phyloP scores from a whole-genome alignment of 2,797 vertebrate species.

The Simalia tracyae region DNA sequence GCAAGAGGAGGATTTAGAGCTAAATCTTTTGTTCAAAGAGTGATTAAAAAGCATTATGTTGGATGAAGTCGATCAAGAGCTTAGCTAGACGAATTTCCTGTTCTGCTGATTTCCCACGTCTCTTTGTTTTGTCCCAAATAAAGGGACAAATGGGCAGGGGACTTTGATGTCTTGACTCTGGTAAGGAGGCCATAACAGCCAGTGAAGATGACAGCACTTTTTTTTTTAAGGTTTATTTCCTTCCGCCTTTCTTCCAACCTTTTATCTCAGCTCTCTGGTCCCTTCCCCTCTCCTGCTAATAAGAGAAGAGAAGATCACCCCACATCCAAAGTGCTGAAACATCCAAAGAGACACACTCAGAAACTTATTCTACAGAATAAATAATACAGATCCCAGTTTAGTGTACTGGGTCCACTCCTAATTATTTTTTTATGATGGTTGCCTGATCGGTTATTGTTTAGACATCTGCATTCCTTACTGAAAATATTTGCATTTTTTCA shows the following conservation, averaged over 20 bases:
- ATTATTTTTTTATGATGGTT: too few relatives aligned
- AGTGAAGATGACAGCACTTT: not conserved
- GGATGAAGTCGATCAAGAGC: conserved; percentile 68
- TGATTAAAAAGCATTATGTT: conserved; percentile 77
- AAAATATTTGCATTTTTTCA: too few relatives aligned
- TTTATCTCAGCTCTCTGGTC: not conserved
- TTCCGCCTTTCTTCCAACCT: not conserved
- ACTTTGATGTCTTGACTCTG: conserved; percentile 18
- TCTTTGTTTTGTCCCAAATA: conserved; percentile 45
- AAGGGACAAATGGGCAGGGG: conserved; percentile 49
- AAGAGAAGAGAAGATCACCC: not conserved
- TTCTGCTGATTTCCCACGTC: conserved; percentile 43
- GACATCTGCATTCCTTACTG: too few relatives aligned
- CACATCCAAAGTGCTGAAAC: too few relatives aligned
- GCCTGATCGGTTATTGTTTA: too few relatives aligned
- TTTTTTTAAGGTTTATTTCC: not conserved
- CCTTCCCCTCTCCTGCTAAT: not conserved
- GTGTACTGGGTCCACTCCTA: too few relatives aligned
- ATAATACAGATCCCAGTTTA: too few relatives aligned
- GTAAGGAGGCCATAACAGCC: not conserved
- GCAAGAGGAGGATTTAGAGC: conserved; percentile 72
- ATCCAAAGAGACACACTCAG: too few relatives aligned
- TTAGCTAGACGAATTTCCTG: conserved; percentile 65
- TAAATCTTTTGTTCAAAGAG: conserved; percentile 78
- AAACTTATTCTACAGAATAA: too few relatives aligned